Evolutionary conservation across 2,888 invertebrate species (phyloP).

Genomic region (Drosophila subquinaria): DNA sequence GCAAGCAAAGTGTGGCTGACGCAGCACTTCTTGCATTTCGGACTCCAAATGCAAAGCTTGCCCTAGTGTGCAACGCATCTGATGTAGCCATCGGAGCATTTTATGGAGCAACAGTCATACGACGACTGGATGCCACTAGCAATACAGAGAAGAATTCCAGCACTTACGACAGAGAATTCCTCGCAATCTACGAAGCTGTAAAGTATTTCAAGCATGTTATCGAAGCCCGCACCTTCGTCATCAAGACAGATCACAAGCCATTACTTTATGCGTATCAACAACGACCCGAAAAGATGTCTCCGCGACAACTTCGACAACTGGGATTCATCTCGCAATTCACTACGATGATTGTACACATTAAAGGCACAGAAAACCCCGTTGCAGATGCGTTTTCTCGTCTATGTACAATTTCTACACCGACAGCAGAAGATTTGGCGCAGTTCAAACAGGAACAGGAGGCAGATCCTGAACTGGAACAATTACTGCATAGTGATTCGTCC

Average conservation of each 20-base stretch:
- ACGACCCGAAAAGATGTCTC: too few species aligned
- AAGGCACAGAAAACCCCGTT: too few species aligned
- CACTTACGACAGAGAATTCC: constrained; percentile 18
- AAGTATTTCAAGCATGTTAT: constrained; percentile 17
- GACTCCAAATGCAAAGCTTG: too few species aligned
- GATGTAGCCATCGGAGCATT: too few species aligned
- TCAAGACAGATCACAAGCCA: constrained; percentile 5
- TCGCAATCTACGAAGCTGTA: constrained; percentile 4
- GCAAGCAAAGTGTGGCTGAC: too few species aligned
- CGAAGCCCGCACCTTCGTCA: constrained; percentile 3
- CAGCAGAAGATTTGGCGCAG: neutral
- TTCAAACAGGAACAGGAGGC: constrained; percentile 13
- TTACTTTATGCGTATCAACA: too few species aligned
- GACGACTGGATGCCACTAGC: neutral
- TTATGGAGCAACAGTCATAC: neutral
- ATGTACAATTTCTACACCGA: neutral
- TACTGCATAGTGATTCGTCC: constrained; percentile 3
- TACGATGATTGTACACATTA: too few species aligned
- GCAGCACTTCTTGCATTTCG: too few species aligned
- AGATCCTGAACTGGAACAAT: neutral
- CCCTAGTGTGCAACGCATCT: too few species aligned
- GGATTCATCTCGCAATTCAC: too few species aligned
- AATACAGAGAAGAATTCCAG: neutral
- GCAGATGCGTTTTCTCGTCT: neutral
- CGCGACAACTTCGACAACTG: too few species aligned